Conservation (phyloP, 53 echinoderm and acorn worm genomes). For the Paracentrotus lividus region DNA sequence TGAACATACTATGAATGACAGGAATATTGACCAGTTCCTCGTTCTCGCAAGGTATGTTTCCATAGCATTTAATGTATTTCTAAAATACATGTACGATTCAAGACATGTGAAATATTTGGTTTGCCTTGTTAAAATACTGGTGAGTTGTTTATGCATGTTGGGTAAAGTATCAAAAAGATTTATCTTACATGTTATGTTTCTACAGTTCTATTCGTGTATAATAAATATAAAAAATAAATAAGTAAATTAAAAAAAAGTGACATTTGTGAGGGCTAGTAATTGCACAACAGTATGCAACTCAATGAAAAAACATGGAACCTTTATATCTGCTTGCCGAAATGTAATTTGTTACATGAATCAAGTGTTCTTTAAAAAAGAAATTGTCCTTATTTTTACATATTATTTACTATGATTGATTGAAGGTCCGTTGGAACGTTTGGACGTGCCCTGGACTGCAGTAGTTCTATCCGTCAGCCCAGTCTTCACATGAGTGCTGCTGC, state of each 20-base stretch:
- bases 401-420: not conserved
- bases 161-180: no score
- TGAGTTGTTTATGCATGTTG: no score
- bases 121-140: no score
- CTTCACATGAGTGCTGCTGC: constrained; percentile 99
- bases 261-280: no score
- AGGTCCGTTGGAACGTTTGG: constrained; percentile 99
- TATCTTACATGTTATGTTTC: not conserved
- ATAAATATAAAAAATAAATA: not conserved
- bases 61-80: not conserved
- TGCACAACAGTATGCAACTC: no score
- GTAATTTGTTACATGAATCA: no score
- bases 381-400: no score
- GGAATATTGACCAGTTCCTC: constrained; percentile 97
- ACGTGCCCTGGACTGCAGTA: constrained; percentile 98
- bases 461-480: constrained; percentile 98
- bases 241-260: no score
- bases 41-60: constrained; percentile 87
- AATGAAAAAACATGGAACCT: no score
- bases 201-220: not conserved
- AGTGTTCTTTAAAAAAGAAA: no score
- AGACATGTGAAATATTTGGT: not conserved
- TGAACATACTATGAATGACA: constrained; percentile 79
- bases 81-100: not conserved
- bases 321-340: no score